phyloP scores from a whole-genome alignment of 2,888 invertebrate species.

The Megastigmus dorsalis region DNA sequence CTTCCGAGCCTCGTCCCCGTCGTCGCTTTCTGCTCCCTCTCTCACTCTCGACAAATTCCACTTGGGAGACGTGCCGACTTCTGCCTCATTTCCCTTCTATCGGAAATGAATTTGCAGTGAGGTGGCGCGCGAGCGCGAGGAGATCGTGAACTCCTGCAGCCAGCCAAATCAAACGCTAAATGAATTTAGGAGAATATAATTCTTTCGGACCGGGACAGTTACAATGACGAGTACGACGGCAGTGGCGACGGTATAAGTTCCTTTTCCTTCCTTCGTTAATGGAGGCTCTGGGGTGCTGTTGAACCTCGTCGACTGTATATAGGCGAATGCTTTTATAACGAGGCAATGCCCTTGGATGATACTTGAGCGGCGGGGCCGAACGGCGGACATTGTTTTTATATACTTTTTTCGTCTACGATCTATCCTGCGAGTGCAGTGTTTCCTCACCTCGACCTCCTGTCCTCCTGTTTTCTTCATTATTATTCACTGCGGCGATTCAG shows the following conservation, averaged over 20 bases:
- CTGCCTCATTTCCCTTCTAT: slow-evolving; percentile 47
- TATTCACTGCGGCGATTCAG: neutral
- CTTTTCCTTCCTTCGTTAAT: neutral
- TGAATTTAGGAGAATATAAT: slow-evolving; percentile 47
- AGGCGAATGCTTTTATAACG: too few species aligned
- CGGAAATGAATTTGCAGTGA: slow-evolving; percentile 50
- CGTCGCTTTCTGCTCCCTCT: too few species aligned
- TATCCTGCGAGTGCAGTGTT: neutral
- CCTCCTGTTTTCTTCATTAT: neutral
- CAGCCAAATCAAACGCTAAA: slow-evolving; percentile 44
- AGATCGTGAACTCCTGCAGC: neutral
- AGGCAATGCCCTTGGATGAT: neutral
- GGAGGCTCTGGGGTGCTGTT: too few species aligned
- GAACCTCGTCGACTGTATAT: too few species aligned
- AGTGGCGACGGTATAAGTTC: too few species aligned
- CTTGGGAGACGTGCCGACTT: slow-evolving; percentile 15
- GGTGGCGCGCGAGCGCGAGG: neutral
- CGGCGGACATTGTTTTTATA: slow-evolving; percentile 1
- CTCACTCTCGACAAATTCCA: slow-evolving; percentile 29
- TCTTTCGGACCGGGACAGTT: slow-evolving; percentile 20
- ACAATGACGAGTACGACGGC: neutral
- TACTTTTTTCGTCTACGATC: neutral
- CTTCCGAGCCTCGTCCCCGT: slow-evolving; percentile 21
- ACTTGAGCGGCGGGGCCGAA: neutral
- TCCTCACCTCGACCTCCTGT: neutral